Base-by-base conservation (phyloP, 2,888 invertebrate species). In the Clivina fossor region DNA sequence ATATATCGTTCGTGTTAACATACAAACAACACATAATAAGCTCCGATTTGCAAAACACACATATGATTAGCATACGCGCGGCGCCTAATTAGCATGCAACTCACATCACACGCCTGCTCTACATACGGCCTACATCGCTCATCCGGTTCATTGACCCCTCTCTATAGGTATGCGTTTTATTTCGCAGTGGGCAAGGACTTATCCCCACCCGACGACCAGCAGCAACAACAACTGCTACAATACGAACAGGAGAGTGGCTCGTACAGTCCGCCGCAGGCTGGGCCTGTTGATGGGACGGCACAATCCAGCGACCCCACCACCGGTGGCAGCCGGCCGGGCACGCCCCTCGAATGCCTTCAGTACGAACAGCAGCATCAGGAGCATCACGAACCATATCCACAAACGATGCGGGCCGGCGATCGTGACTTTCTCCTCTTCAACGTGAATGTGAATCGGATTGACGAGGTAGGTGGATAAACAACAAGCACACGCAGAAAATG, bases 381-480 rank as follows among this genome's bases (percentile, higher is more conserved):
- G 11, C 47, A 55, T 8, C 47, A 26, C 22, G 55, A 55, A 15
- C 22, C 54, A 19, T 55, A 55, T 32, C 19, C 46, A 55, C 55
- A 55, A 47, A 40, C 38, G 15, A 55, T 55, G 47, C 55, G 55
- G 30, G 46, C 46, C 7, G 40, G 40, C 24, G 53, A 53, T 7
- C 30, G 44, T 35, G 13, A 37, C 4, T 47, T 38, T 15, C 16
- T 55, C 16, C 13, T 55, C n/a, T 55, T 55, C 22, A 54, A 54
- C 20, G 33, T 30, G 30, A 32, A 46, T 33, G 51, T 53, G 28
- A 44, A 46, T 32, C 33, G 53, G 9, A 43, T 53, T 26, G 53
- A 53, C 37, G 53, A 53, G 53, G 53, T 53, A 35, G 9, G 53
- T 22, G 19, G 4, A 24, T n/a, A n/a, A n/a, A n/a, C n/a, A n/a